These are phyloP conservation scores for Helicoverpa zea DNA, from an alignment of 1,140 invertebrate genomes.

Conservation along the genomic window DNA sequence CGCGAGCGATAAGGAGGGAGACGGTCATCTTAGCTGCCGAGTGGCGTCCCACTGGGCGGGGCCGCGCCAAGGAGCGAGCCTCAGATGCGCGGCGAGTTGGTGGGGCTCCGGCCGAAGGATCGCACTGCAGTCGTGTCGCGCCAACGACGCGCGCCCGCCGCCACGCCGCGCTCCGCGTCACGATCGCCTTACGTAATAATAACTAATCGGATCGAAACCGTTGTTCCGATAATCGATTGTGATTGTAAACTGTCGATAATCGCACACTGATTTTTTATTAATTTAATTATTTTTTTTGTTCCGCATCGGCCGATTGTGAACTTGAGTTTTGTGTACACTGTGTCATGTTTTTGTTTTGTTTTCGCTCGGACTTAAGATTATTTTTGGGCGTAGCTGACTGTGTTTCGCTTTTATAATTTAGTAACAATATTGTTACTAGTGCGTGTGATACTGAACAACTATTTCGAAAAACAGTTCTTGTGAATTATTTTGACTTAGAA, in stretches of 20 bases:
- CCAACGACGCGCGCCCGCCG: slow-evolving; percentile 76
- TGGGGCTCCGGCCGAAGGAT: slow-evolving; percentile 83
- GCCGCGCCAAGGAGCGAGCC: slow-evolving; percentile 83
- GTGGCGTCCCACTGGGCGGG: slow-evolving; percentile 86
- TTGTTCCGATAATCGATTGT: slow-evolving; percentile 81
- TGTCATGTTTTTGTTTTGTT: slow-evolving; percentile 80
- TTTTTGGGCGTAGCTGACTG: slow-evolving; percentile 76
- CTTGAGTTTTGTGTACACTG: slow-evolving; percentile 70
- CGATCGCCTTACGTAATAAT: slow-evolving; percentile 81
- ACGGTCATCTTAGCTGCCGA: slow-evolving; percentile 83
- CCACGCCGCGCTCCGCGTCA: slow-evolving; percentile 62
- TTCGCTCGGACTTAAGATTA: slow-evolving; percentile 72
- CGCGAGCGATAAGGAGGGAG: slow-evolving; percentile 75
- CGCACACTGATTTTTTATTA: slow-evolving; percentile 61
- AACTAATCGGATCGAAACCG: slow-evolving; percentile 76
- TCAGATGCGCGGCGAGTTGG: slow-evolving; percentile 83
- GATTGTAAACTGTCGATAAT: slow-evolving; percentile 73
- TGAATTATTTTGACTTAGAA: slow-evolving; percentile 58
- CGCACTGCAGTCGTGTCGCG: slow-evolving; percentile 84
- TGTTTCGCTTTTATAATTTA: slow-evolving; percentile 66
- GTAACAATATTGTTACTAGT: slow-evolving; percentile 63
- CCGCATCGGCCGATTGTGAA: slow-evolving; percentile 53
- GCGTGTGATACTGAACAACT: slow-evolving; percentile 59
- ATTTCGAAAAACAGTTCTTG: slow-evolving; percentile 56
- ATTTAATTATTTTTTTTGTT: slow-evolving; percentile 55